Percentiles rank a stretch among this genome's conserved stretches.
These are phyloP conservation scores for Xenotilapia leptura DNA, from an alignment of 2,113 vertebrate species.

Conservation along the genomic window DNA sequence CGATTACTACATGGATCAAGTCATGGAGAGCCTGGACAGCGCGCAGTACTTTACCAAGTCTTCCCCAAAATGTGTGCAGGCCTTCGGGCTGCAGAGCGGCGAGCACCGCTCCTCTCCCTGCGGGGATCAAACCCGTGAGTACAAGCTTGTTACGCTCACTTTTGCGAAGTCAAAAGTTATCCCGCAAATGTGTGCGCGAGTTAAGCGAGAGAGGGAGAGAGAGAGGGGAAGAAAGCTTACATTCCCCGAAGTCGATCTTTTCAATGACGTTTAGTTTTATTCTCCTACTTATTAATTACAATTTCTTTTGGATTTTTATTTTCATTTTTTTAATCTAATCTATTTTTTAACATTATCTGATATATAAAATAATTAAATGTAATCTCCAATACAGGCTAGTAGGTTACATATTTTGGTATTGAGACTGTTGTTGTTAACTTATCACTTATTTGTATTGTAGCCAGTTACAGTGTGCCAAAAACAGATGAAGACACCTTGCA, in stretches of 20 bases:
- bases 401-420: neutral
- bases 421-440: neutral
- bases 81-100: conserved; percentile 81
- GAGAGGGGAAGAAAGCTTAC: neutral
- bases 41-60: conserved; percentile 91
- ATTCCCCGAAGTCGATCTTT: neutral
- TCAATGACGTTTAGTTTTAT: neutral
- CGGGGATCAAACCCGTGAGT: conserved; percentile 83
- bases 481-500: conserved; percentile 82
- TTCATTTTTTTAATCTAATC: neutral
- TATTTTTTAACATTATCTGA: neutral
- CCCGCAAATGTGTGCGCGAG: neutral
- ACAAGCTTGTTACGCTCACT: neutral
- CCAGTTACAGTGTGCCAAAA: conserved; percentile 81
- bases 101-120: conserved; percentile 86
- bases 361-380: neutral
- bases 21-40: conserved; percentile 93
- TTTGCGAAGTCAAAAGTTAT: neutral
- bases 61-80: conserved; percentile 82
- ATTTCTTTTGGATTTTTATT: neutral
- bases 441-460: conserved; percentile 37
- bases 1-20: conserved; percentile 95
- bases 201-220: neutral
- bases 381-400: neutral
- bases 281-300: neutral